phyloP scores from a whole-genome alignment of 1,140 invertebrate species.

The Magallana ariakensis region DNA sequence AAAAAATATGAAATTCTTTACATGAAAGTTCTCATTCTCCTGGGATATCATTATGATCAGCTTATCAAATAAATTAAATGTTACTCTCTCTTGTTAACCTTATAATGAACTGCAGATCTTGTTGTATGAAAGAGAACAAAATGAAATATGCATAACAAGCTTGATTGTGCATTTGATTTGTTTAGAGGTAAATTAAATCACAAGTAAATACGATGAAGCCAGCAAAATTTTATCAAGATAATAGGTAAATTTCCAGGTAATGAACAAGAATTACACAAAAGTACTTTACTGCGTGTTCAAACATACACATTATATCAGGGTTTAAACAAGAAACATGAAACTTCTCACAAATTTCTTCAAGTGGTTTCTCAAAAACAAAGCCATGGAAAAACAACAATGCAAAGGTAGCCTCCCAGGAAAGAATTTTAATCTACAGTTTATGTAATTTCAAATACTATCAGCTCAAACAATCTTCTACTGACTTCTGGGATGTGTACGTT shows the following conservation, averaged over 20 bases:
- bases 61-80: too few species aligned
- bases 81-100: too few species aligned
- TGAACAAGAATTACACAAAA: conserved; percentile 10
- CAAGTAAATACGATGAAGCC: background rate
- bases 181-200: conserved; percentile 8
- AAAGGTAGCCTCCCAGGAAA: conserved; percentile 5
- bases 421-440: conserved; percentile 35
- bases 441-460: conserved; percentile 18
- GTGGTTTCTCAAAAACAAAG: conserved; percentile 34
- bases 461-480: conserved; percentile 13
- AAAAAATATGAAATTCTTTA: too few species aligned
- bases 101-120: too few species aligned
- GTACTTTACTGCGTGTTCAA: background rate
- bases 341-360: conserved; percentile 16
- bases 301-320: conserved; percentile 3
- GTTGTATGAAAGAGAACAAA: too few species aligned
- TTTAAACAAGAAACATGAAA: conserved; percentile 15
- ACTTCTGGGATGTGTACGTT: background rate
- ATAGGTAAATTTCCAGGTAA: conserved; percentile 22
- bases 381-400: conserved; percentile 24
- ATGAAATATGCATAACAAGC: background rate
- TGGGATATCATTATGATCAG: too few species aligned
- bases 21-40: too few species aligned
- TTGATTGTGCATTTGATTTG: background rate
- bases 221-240: conserved; percentile 19